These are phyloP conservation scores for Gnatocerus cornutus DNA, from an alignment of 2,888 invertebrate genomes.

Conservation along the genomic window DNA sequence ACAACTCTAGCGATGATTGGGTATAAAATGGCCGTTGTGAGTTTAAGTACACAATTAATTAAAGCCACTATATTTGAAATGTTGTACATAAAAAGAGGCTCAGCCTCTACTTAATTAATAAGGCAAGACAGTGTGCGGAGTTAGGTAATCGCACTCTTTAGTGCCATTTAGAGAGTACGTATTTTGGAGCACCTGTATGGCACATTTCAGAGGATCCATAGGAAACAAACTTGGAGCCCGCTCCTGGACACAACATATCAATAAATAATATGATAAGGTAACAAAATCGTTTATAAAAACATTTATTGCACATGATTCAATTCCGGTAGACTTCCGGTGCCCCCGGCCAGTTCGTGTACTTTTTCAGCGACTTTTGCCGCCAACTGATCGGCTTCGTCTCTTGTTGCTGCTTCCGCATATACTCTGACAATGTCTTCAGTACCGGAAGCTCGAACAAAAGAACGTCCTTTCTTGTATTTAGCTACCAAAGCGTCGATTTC, in stretches of 20 bases:
- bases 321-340: conserved; percentile 80
- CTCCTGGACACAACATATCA: conserved; percentile 7
- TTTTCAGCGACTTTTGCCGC: conserved; percentile 84
- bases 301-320: conserved; percentile 51
- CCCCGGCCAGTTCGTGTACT: conserved; percentile 87
- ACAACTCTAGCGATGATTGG: conserved; percentile 16
- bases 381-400: conserved; percentile 75
- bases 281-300: conserved; percentile 20
- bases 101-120: conserved; percentile 22
- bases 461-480: conserved; percentile 81
- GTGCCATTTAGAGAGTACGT: conserved; percentile 23
- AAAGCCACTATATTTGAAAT: conserved; percentile 16
- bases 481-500: conserved; percentile 83
- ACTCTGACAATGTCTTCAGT: conserved; percentile 98
- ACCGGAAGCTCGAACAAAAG: conserved; percentile 97
- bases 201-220: conserved; percentile 2
- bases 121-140: conserved; percentile 47
- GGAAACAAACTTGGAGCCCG: conserved; percentile 4
- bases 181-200: conserved; percentile 13
- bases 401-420: conserved; percentile 93
- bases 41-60: conserved; percentile 32
- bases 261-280: conserved; percentile 31
- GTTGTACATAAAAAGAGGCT: conserved; percentile 39
- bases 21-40: conserved; percentile 11
- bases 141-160: conserved; percentile 3